Evolutionary conservation across 2,797 vertebrate genomes (phyloP).

Genomic region (Pogoniulus pusillus): DNA sequence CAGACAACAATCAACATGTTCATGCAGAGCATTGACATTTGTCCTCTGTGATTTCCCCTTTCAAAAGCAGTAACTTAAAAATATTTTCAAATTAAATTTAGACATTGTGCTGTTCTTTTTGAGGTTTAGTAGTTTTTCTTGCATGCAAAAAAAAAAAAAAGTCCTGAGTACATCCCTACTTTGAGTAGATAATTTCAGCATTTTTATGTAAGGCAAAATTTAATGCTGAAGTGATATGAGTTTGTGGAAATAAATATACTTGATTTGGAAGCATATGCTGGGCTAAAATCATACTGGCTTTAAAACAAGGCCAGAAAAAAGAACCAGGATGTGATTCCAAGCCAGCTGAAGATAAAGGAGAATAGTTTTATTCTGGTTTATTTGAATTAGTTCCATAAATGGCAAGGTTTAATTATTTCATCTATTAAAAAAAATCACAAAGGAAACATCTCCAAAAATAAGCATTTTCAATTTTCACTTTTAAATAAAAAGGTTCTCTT

Average conservation of each 20-base stretch:
- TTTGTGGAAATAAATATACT: background rate
- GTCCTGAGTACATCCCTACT: background rate
- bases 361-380: background rate
- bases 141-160: background rate
- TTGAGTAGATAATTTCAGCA: background rate
- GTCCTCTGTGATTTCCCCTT: slow-evolving; percentile 12
- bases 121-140: background rate
- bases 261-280: background rate
- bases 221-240: background rate
- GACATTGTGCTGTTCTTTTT: background rate
- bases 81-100: background rate
- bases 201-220: slow-evolving; percentile 2
- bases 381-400: background rate
- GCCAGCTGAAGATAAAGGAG: background rate
- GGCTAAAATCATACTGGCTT: background rate
- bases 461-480: background rate
- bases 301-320: background rate
- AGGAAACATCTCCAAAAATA: background rate
- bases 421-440: background rate
- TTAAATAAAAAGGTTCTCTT: background rate
- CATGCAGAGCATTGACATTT: background rate
- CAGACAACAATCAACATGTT: background rate
- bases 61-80: background rate
- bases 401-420: background rate
- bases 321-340: background rate